Base-by-base conservation (phyloP, 2,888 invertebrate genomes). In the Drosophila macrospina region DNA sequence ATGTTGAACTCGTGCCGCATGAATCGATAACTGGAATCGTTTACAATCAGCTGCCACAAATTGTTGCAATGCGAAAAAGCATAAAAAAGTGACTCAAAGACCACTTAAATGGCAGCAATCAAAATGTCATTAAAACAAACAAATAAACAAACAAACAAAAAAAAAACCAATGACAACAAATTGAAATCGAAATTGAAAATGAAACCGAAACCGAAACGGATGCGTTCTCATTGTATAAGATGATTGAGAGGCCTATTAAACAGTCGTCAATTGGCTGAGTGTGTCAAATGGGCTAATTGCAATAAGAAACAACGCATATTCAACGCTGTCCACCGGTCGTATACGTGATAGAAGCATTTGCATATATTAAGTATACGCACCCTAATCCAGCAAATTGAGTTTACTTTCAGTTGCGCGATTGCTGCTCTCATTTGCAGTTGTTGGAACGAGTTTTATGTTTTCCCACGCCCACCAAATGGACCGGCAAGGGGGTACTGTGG, bases 391-490 rank as follows among this genome's bases (percentile, higher is more conserved):
- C 4, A 24, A 13, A 55, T 10, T 36, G 72, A n/a, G 39, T 36
- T 51, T n/a, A 30, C 34, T 69, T 70, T 44, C 4, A 42, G 5
- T 10, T 47, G 32, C 11, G 28, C 15, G 26, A 52, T 60, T 15
- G 60, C 24, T 16, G n/a, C 13, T 56, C 16, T 28, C 8, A 36
- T 47, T 45, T 15, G 36, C n/a, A 1, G 8, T 45, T 24, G 32
- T 11, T 42, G 32, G 69, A 77, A 77, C 70, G 51, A 69, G 73
- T 77, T 81, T 56, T 36, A 8, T 15, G 59, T 77, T 84, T 89
- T 88, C 89, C 78, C 88, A 88, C 84, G 80, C 62, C 62, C 55
- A 56, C 30, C 60, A 63, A 30, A 10, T 8, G 7, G 1, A 2
- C 3, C 3, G 20, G 20, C 20, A 2, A 20, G 20, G 45, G 47